These are phyloP conservation scores for Microctenopoma steveboyesi DNA, from an alignment of 2,797 vertebrate genomes.

Conservation along the genomic window DNA sequence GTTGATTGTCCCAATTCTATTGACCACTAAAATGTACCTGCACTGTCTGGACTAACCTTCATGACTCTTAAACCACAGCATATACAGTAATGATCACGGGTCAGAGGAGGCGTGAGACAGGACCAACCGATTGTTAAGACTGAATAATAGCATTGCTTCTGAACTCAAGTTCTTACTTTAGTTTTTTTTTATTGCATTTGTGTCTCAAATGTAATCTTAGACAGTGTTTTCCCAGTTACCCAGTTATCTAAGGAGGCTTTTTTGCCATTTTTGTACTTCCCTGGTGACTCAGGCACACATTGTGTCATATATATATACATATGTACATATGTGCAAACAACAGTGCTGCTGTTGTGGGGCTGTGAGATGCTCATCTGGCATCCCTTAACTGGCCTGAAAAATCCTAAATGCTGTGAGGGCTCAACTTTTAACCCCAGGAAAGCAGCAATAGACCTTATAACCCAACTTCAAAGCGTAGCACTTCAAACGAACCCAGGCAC, in stretches of 20 bases:
- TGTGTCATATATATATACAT: background rate
- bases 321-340: slow-evolving; percentile 2
- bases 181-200: background rate
- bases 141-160: too few relatives aligned
- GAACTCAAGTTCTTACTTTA: background rate
- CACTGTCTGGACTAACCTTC: too few relatives aligned
- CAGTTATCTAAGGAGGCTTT: background rate
- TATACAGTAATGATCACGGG: too few relatives aligned
- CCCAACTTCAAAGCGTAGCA: slow-evolving; percentile 77
- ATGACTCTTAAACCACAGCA: too few relatives aligned
- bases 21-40: too few relatives aligned
- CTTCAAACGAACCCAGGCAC: slow-evolving; percentile 74
- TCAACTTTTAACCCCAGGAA: slow-evolving; percentile 81
- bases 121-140: too few relatives aligned
- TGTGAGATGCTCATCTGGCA: slow-evolving; percentile 72
- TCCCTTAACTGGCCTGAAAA: slow-evolving; percentile 66
- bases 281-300: background rate
- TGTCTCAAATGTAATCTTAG: background rate
- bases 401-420: slow-evolving; percentile 68
- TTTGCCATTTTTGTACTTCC: background rate
- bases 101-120: too few relatives aligned
- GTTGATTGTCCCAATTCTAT: too few relatives aligned
- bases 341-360: slow-evolving; percentile 33
- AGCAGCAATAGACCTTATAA: slow-evolving; percentile 75
- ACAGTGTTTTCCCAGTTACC: background rate